Conservation (phyloP, 2,888 invertebrate species). For the Agrochola lota region DNA sequence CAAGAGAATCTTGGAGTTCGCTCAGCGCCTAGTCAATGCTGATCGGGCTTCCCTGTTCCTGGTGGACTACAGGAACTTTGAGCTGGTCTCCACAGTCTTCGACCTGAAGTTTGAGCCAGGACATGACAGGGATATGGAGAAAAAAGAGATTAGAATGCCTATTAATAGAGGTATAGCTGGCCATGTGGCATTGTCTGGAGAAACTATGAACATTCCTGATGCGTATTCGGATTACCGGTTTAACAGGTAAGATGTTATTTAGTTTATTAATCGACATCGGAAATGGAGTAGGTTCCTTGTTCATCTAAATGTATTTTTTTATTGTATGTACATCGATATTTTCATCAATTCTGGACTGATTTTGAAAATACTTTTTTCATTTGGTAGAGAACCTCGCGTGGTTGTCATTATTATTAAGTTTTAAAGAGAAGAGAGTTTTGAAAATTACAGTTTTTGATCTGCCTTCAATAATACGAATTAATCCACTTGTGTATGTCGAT, state of each 20-base stretch:
- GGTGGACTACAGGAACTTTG: slow-evolving; percentile 93
- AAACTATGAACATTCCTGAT: slow-evolving; percentile 95
- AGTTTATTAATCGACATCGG: too few species aligned
- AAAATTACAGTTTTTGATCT: too few species aligned
- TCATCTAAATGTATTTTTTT: too few species aligned
- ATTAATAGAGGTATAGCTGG: slow-evolving; percentile 95
- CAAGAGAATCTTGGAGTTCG: slow-evolving; percentile 95
- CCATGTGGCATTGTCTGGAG: slow-evolving; percentile 94
- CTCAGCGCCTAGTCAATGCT: slow-evolving; percentile 95
- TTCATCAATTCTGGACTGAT: too few species aligned
- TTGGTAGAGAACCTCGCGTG: too few species aligned
- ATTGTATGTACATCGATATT: too few species aligned
- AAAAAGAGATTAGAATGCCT: slow-evolving; percentile 92
- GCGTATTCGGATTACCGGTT: slow-evolving; percentile 95
- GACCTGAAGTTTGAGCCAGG: slow-evolving; percentile 89
- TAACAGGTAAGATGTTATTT: slow-evolving; percentile 86
- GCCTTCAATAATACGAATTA: too few species aligned
- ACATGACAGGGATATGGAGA: slow-evolving; percentile 75
- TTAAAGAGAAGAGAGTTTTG: too few species aligned
- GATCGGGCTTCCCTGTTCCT: slow-evolving; percentile 96
- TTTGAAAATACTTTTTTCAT: too few species aligned
- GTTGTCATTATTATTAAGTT: too few species aligned
- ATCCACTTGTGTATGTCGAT: too few species aligned
- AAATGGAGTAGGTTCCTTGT: too few species aligned
- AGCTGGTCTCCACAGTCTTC: slow-evolving; percentile 95